Conservation (phyloP, 2,113 vertebrate species). For the Oxygymnocypris stewartii region DNA sequence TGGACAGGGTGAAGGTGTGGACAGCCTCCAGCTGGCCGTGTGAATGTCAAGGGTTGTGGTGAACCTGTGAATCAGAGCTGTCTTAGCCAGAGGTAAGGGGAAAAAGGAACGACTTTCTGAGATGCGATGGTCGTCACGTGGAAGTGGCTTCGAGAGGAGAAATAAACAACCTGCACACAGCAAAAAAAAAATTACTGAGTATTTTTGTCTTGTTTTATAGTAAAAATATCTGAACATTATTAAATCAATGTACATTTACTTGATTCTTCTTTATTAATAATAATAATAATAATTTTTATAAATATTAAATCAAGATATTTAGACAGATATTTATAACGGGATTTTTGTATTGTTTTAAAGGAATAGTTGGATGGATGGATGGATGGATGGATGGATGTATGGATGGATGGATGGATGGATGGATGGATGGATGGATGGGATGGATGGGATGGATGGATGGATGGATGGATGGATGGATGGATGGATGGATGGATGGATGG, state of each 20-base stretch:
- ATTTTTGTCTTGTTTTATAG: not conserved
- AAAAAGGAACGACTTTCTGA: not conserved
- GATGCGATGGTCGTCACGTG: not conserved
- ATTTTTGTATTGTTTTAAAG: no score
- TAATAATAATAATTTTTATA: no score
- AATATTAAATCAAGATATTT: no score
- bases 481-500: no score
- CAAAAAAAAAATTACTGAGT: not conserved
- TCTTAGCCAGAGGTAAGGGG: slow-evolving; percentile 35
- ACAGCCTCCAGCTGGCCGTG: not conserved
- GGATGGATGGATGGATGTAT: no score
- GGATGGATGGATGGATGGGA: no score
- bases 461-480: no score
- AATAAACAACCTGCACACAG: slow-evolving; percentile 15
- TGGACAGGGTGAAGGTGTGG: slow-evolving; percentile 31
- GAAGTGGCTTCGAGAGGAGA: slow-evolving; percentile 14
- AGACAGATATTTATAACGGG: no score
- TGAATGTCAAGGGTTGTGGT: slow-evolving; percentile 19
- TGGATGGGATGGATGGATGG: no score
- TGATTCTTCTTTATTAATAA: not conserved
- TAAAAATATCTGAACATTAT: not conserved
- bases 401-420: no score
- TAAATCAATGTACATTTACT: not conserved
- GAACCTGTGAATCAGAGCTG: slow-evolving; percentile 34
- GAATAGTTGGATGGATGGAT: no score